Conservation (phyloP, 2,888 invertebrate genomes). For the Leptinotarsa juncta region DNA sequence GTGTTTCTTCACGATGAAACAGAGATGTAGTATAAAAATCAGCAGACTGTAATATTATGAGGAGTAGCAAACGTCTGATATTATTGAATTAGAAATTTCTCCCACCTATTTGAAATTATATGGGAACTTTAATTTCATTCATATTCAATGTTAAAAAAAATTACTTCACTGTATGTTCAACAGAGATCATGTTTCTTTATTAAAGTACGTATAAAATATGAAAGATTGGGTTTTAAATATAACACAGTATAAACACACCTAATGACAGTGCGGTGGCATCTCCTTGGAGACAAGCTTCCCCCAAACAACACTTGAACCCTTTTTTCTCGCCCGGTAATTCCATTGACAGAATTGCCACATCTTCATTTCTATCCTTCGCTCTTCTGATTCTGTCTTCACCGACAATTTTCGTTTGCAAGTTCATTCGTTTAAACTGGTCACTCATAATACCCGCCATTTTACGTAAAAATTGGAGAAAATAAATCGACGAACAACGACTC, state of each 20-base stretch:
- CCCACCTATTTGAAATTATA: no score
- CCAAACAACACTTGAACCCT: slow-evolving; percentile 80
- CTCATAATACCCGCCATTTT: slow-evolving; percentile 82
- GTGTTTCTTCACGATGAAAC: no score
- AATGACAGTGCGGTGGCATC: slow-evolving; percentile 82
- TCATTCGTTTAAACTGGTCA: slow-evolving; percentile 79
- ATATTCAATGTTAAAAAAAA: no score
- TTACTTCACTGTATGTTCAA: no score
- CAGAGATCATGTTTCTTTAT: no score
- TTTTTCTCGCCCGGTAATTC: slow-evolving; percentile 80
- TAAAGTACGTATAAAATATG: no score
- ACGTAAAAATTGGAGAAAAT: slow-evolving; percentile 1
- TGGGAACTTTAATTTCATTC: no score
- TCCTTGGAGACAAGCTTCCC: slow-evolving; percentile 80
- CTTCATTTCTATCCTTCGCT: slow-evolving; percentile 86
- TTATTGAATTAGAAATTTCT: no score
- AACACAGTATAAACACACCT: slow-evolving; percentile 69
- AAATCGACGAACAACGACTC: background rate
- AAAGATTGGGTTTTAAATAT: background rate
- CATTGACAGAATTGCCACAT: slow-evolving; percentile 88
- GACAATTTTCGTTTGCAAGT: slow-evolving; percentile 82
- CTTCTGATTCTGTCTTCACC: slow-evolving; percentile 85
- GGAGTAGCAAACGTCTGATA: no score
- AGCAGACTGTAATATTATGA: no score
- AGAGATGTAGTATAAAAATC: no score